Conservation (phyloP, 2,113 vertebrate species). For the Odontophorus gujanensis region DNA sequence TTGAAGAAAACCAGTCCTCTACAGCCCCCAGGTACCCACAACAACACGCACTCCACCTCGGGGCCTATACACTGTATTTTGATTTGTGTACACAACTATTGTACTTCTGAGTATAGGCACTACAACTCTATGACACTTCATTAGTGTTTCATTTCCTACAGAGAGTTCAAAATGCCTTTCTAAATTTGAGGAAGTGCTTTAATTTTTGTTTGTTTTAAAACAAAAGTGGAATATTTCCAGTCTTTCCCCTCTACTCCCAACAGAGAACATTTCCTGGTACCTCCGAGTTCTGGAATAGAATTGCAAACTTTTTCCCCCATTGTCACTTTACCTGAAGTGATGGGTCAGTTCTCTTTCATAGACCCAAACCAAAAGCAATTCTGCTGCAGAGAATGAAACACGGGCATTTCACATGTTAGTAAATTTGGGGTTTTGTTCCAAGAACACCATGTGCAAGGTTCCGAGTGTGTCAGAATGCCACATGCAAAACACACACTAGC, state of each 20-base stretch:
- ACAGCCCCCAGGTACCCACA: not conserved
- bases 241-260: not conserved
- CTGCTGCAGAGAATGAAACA: not conserved
- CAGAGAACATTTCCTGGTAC: not conserved
- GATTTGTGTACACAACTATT: not conserved
- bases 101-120: not conserved
- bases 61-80: not conserved
- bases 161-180: not conserved
- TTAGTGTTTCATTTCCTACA: not conserved
- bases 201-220: not conserved
- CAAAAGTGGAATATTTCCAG: not conserved
- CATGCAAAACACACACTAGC: not conserved
- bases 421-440: not conserved
- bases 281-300: not conserved
- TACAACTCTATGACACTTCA: not conserved
- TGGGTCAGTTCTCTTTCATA: not conserved
- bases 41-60: not conserved
- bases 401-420: not conserved
- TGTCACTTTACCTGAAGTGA: not conserved
- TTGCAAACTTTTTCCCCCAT: not conserved
- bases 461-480: fast-evolving
- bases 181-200: not conserved
- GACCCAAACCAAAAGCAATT: not conserved
- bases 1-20: not conserved
- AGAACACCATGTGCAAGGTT: not conserved